These are phyloP conservation scores for Steatornis caripensis DNA, from an alignment of 2,113 vertebrate species.

Conservation along the genomic window DNA sequence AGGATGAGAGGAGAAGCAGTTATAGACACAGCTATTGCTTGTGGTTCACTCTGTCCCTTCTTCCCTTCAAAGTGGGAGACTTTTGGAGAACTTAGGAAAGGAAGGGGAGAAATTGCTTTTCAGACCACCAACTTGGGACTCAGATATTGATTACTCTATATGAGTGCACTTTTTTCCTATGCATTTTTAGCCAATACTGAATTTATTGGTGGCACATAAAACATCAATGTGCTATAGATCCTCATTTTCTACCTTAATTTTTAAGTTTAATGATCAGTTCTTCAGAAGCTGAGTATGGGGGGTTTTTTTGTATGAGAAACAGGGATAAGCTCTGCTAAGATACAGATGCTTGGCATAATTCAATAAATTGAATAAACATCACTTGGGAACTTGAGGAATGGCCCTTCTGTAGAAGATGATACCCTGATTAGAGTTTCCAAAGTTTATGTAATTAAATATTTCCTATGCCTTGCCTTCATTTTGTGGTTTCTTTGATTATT, in stretches of 20 bases:
- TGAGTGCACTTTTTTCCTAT: background rate
- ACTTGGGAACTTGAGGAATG: background rate
- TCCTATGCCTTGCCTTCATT: background rate
- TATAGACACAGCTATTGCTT: background rate
- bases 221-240: background rate
- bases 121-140: background rate
- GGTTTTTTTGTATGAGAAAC: background rate
- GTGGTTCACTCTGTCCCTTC: background rate
- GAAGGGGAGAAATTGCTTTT: background rate
- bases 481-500: slow-evolving; percentile 26
- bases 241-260: background rate
- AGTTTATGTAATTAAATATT: background rate
- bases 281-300: background rate
- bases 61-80: background rate
- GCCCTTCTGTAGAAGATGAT: background rate
- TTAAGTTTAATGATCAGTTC: background rate
- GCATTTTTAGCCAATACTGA: background rate
- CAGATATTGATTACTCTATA: background rate
- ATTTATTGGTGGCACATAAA: background rate
- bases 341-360: background rate
- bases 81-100: background rate
- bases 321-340: background rate
- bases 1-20: background rate
- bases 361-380: background rate
- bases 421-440: background rate